phyloP scores from a whole-genome alignment of 1,140 invertebrate genomes.

The Microplitis mediator region DNA sequence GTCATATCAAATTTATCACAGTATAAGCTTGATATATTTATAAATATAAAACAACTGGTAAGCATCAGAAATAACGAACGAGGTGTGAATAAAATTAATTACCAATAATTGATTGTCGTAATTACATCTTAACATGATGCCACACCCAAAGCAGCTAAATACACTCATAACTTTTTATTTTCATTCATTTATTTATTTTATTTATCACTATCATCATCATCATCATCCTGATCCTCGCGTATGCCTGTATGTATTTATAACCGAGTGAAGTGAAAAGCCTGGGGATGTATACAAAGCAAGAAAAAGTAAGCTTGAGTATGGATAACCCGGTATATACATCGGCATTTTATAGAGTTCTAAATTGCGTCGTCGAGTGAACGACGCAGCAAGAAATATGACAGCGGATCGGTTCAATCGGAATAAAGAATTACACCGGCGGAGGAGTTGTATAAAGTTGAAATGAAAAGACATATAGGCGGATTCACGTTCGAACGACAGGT shows the following conservation, averaged over 20 bases:
- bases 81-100: constrained; percentile 55
- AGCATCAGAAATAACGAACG: constrained; percentile 47
- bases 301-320: background rate
- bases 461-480: constrained; percentile 9
- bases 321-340: background rate
- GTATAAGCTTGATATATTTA: constrained; percentile 11
- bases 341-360: constrained; percentile 39
- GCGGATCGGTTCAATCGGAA: constrained; percentile 44
- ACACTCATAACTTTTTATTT: background rate
- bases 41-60: background rate
- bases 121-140: constrained; percentile 46
- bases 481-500: constrained; percentile 43
- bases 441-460: constrained; percentile 11
- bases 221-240: background rate
- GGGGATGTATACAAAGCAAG: background rate
- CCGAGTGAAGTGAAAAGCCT: background rate
- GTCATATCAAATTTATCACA: no score
- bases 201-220: background rate
- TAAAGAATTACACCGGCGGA: constrained; percentile 38
- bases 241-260: no score
- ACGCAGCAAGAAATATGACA: constrained; percentile 48
- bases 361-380: constrained; percentile 41
- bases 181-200: background rate
- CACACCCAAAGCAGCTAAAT: background rate
- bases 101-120: constrained; percentile 46